Base-by-base conservation (phyloP, 2,113 vertebrate genomes). In the Machaerirhynchus nigripectus region DNA sequence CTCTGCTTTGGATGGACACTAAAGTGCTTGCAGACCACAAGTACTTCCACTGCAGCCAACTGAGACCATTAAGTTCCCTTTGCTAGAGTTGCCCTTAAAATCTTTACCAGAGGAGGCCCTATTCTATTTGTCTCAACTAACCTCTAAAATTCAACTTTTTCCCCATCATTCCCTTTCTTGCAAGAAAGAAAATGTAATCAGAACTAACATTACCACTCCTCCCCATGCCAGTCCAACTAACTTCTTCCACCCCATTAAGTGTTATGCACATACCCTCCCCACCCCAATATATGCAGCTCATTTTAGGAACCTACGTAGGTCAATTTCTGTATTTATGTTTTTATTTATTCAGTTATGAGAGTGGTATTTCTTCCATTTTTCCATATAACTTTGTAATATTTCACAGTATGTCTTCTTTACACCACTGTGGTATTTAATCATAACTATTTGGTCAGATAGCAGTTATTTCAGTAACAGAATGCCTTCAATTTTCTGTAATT, bases 1-100 rank as follows among this genome's bases (percentile, higher is more conserved):
- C 9, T 70, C 65, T 69, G 27, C 50, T 74, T 76, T 6, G 4
- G 28, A 52, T 53, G 27, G 52, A 63, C 28, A 39, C 13, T 4
- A 30, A 57, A 80, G 23, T 1, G 1, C 35, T 24, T 44, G n/a
- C 28, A 67, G 37, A 22, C 13, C 2, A 9, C 1, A 1, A 55
- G 12, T 24, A 30, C 10, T 90, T 50, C 10, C 46, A 39, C 12
- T 65, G 46, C 9, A 56, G 40, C 28, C 65, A 52, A 3, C 19
- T 0, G 2, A 64, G 46, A 39, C 13, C 47, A 15, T 42, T 21
- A 24, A 3, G 1, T 52, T 64, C n/a, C 28, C 10, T 9, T 0
- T 11, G 19, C 27, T 44, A 39, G 7, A 76, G 49, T 13, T 84
- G 24, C 55, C 46, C 67, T 2, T 28, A 89, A 60, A 84, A 22